Percentiles rank a stretch among this genome's conserved stretches.
Evolutionary conservation across 2,113 vertebrate species (phyloP).

Genomic region (Gavialis gangeticus): DNA sequence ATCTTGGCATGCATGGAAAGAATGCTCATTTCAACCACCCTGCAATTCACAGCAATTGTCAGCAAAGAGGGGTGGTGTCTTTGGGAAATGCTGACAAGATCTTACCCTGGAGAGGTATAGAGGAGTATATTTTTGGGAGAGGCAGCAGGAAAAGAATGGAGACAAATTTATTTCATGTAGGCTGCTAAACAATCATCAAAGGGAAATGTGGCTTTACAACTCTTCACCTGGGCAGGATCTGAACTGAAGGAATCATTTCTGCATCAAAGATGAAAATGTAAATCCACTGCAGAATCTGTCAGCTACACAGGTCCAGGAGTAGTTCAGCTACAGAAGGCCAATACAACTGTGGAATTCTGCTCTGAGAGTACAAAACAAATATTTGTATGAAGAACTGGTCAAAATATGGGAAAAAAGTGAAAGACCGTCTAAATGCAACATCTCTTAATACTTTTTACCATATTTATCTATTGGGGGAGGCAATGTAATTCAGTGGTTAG

Average conservation of each 20-base stretch:
- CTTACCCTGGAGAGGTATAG: neutral
- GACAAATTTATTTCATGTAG: neutral
- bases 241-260: neutral
- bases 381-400: neutral
- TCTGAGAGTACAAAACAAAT: neutral
- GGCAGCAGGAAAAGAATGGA: neutral
- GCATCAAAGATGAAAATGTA: neutral
- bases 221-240: neutral
- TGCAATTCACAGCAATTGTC: neutral
- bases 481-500: neutral
- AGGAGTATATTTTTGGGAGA: neutral
- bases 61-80: neutral
- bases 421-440: neutral
- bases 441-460: neutral
- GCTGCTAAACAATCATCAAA: neutral
- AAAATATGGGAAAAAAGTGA: neutral
- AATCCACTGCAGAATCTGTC: neutral
- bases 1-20: neutral
- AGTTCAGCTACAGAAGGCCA: no score
- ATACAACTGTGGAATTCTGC: neutral
- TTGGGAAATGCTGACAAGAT: no score
- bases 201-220: accelerated
- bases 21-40: neutral
- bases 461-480: neutral
- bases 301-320: neutral